phyloP scores from a whole-genome alignment of 1,140 invertebrate species.

The Listronotus oregonensis region DNA sequence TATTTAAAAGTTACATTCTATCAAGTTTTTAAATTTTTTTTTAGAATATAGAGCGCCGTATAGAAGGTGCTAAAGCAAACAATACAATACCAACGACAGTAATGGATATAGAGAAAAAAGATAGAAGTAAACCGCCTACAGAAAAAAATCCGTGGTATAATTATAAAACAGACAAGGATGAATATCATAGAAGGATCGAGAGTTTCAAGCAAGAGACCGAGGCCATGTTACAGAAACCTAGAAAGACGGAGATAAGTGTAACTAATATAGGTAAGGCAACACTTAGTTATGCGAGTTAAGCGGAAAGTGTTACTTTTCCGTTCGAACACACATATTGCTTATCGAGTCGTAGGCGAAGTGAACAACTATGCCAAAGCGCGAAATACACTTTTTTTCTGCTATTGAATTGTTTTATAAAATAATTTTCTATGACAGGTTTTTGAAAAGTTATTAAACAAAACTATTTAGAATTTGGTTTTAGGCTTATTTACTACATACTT shows the following conservation, averaged over 20 bases:
- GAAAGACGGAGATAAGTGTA: constrained; percentile 47
- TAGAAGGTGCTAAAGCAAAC: constrained; percentile 37
- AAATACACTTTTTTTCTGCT: too few relatives aligned
- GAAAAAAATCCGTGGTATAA: constrained; percentile 50
- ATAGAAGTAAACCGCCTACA: constrained; percentile 34
- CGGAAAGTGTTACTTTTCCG: too few relatives aligned
- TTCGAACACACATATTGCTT: too few relatives aligned
- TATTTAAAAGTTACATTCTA: not conserved
- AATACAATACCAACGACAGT: constrained; percentile 49
- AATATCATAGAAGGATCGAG: constrained; percentile 59
- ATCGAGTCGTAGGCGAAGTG: too few relatives aligned
- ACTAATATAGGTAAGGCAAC: constrained; percentile 38
- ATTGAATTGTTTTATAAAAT: too few relatives aligned
- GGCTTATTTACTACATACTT: too few relatives aligned
- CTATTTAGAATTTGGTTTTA: too few relatives aligned
- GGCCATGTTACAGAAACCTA: constrained; percentile 66
- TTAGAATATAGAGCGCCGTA: constrained; percentile 39
- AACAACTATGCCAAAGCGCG: too few relatives aligned
- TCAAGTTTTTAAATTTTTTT: not conserved
- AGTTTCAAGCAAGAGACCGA: constrained; percentile 74
- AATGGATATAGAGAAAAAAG: constrained; percentile 46
- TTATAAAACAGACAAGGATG: constrained; percentile 49
- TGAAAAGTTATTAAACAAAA: too few relatives aligned
- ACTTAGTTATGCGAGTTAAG: too few relatives aligned
- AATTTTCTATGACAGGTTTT: too few relatives aligned